phyloP scores from a whole-genome alignment of 1,140 invertebrate genomes.

The Pectinophora gossypiella region DNA sequence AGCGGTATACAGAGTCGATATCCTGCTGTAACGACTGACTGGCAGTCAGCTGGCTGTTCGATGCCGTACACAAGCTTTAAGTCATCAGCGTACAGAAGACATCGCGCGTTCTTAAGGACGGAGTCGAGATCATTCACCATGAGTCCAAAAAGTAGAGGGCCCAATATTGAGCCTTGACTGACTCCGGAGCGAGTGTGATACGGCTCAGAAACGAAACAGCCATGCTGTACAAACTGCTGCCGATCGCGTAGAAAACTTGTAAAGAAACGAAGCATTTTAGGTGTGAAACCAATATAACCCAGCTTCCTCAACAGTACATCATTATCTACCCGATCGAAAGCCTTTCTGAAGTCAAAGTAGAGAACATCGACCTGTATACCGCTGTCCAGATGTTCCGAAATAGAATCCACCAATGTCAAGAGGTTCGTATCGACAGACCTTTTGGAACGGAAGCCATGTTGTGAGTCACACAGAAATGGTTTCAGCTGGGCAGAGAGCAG shows the following conservation, averaged over 20 bases:
- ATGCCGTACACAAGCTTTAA: no score
- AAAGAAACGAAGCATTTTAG: neutral
- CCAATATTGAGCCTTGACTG: no score
- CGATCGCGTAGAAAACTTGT: neutral
- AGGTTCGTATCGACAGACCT: slow-evolving; percentile 7
- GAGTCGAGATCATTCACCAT: no score
- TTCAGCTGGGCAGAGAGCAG: neutral
- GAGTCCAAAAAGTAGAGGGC: no score
- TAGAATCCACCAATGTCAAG: neutral
- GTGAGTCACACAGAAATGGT: slow-evolving; percentile 1
- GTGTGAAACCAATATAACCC: neutral
- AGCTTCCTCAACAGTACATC: slow-evolving; percentile 6
- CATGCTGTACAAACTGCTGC: slow-evolving; percentile 3
- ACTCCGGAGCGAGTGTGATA: slow-evolving; percentile 7
- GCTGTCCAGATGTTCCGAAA: neutral
- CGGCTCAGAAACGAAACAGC: neutral
- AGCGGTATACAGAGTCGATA: no score
- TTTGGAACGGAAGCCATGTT: slow-evolving; percentile 4
- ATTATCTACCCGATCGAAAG: slow-evolving; percentile 27
- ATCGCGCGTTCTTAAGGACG: no score
- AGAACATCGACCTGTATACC: slow-evolving; percentile 25
- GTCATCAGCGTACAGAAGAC: no score
- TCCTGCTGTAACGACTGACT: no score
- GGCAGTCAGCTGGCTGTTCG: no score
- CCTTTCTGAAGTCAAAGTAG: slow-evolving; percentile 10